These are phyloP conservation scores for Sebastes kiyomatsui DNA, from an alignment of 2,797 vertebrate species.

Conservation along the genomic window DNA sequence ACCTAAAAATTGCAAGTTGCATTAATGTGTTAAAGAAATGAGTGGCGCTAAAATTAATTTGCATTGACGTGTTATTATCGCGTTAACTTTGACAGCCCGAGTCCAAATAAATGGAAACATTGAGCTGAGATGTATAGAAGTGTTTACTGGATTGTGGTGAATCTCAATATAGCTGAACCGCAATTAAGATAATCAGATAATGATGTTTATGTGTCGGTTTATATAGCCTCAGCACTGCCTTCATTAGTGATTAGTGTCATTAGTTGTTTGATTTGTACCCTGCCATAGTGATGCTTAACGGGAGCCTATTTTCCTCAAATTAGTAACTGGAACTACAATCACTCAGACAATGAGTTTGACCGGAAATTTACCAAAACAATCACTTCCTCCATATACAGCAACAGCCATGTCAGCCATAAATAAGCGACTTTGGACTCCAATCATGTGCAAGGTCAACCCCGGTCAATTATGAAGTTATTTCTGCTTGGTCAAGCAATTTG, in stretches of 20 bases:
- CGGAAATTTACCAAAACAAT: neutral
- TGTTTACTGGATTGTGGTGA: neutral
- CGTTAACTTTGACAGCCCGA: neutral
- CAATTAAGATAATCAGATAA: neutral
- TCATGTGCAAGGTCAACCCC: slow-evolving; percentile 44
- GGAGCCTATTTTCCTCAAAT: neutral
- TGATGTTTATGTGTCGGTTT: neutral
- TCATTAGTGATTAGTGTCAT: neutral
- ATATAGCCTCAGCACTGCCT: neutral
- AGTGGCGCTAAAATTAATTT: neutral
- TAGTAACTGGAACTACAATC: neutral
- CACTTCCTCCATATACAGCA: slow-evolving; percentile 1
- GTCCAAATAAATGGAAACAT: neutral
- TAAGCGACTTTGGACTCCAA: slow-evolving; percentile 36
- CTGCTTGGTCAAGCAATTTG: slow-evolving; percentile 69
- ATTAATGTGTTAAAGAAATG: neutral
- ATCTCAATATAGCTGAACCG: neutral
- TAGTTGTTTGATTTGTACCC: neutral
- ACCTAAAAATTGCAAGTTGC: neutral
- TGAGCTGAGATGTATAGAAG: neutral
- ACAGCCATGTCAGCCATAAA: slow-evolving; percentile 9
- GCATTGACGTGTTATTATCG: neutral
- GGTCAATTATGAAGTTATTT: slow-evolving; percentile 70
- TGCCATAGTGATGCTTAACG: neutral
- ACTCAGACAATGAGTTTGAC: neutral